phyloP scores from a whole-genome alignment of 1,140 invertebrate genomes.

The Drosophila mojavensis region DNA sequence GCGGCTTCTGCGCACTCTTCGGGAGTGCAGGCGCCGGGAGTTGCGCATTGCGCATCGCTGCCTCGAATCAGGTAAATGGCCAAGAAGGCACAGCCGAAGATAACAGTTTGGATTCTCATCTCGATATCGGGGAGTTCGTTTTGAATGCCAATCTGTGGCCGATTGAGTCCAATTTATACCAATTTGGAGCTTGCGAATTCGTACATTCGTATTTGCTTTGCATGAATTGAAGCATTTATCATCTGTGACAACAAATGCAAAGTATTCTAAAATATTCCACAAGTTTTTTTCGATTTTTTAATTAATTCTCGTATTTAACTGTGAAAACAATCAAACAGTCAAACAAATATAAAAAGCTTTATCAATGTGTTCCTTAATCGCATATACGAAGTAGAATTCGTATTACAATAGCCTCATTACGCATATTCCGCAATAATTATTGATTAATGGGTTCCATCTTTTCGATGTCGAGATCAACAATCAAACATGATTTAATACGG shows the following conservation, averaged over 20 bases:
- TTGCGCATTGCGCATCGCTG: background rate
- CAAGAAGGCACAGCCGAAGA: background rate
- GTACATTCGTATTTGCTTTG: background rate
- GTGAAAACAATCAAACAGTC: too few species aligned
- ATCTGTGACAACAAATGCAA: background rate
- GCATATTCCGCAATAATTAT: too few species aligned
- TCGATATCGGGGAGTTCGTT: background rate
- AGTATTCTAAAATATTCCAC: background rate
- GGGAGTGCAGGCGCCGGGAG: background rate
- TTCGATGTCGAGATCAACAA: too few species aligned
- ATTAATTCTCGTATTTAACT: too few species aligned
- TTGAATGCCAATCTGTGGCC: background rate
- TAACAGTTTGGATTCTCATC: slow-evolving; percentile 7
- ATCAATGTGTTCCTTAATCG: too few species aligned
- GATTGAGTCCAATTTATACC: background rate
- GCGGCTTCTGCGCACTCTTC: background rate
- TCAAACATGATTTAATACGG: too few species aligned
- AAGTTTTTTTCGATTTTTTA: too few species aligned
- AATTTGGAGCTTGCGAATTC: background rate
- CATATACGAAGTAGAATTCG: too few species aligned
- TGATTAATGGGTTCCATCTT: too few species aligned
- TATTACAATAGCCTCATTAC: too few species aligned
- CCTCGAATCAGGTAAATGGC: background rate
- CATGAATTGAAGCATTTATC: background rate
- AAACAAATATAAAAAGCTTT: too few species aligned